phyloP scores from a whole-genome alignment of 2,113 vertebrate species.

The Empidonax traillii region DNA sequence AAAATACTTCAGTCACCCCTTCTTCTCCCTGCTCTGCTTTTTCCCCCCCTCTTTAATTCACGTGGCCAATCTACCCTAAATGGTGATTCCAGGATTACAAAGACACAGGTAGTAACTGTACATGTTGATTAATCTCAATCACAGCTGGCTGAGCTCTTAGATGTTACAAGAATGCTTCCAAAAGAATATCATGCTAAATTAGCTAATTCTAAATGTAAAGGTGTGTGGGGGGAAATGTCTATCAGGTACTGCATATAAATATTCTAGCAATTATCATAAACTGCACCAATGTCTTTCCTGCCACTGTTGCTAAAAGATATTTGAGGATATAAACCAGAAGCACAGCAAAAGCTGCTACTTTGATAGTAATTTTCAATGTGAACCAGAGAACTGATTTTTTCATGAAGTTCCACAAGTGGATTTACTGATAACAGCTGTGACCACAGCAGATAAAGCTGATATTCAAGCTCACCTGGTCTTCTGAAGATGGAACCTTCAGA shows the following conservation, averaged over 20 bases:
- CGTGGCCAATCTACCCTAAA: not conserved
- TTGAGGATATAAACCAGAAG: not conserved
- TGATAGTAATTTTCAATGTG: not conserved
- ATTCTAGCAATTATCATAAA: not conserved
- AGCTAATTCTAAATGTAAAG: not conserved
- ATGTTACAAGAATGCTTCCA: not conserved
- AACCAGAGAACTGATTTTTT: conserved; percentile 68
- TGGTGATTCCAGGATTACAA: not conserved
- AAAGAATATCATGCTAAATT: not conserved
- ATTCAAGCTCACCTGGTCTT: conserved; percentile 32
- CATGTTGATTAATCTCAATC: not conserved
- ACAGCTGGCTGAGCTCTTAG: not conserved
- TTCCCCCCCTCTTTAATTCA: not conserved
- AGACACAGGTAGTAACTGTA: not conserved
- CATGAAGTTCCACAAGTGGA: conserved; percentile 60
- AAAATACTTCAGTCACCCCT: not conserved
- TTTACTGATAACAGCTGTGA: conserved; percentile 50
- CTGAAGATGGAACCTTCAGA: conserved; percentile 68
- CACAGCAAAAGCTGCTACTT: not conserved
- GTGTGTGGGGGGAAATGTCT: not conserved
- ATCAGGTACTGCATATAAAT: not conserved
- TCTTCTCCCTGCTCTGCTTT: not conserved
- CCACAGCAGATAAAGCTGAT: conserved; percentile 64
- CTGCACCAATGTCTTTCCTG: not conserved
- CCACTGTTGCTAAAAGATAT: not conserved